Base-by-base conservation (phyloP, 2,113 vertebrate genomes). In the Halichoeres trimaculatus region DNA sequence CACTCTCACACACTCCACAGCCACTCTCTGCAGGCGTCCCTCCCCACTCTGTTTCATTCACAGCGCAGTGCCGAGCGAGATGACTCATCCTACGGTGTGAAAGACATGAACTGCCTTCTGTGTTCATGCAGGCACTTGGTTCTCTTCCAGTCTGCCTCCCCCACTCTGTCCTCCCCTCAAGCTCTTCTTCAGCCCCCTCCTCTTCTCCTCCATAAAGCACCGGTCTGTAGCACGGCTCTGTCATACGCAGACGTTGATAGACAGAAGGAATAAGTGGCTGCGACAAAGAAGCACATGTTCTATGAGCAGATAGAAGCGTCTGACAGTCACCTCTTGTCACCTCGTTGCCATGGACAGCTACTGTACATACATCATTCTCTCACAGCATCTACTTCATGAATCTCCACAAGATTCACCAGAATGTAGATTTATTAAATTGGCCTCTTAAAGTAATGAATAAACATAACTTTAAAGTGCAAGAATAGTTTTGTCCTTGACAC, bases 81-180 rank as follows among this genome's bases (percentile, higher is more conserved):
- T 92, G 89, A 93, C 88, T 92, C 92, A 93, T 90, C 89, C 82
- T 73, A 70, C 61, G 45, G 66, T 68, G 80, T 76, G 67, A 81
- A 87, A 83, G 71, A 85, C 50, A 23, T 61, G 69, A 77, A 67
- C 55, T 23, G 80, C 70, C 85, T 74, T 41, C 79, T 47, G 67
- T 60, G 73, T 76, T 76, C 76, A 60, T 63, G 58, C 20, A 40
- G 8, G 52, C 64, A 24, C 71, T 74, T 35, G 34, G 26, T 74
- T 61, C 58, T 24, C 48, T 70, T 55, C 62, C 50, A 41, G 54
- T 48, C 63, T 68, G 48, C 60, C 59, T 74, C 22, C 0, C 38
- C 20, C 23, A 38, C n/a, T 12, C 16, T 7, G 35, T 9, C 3
- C 60, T 22, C 13, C 45, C 17, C 23, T 11, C 8, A 11, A 1